phyloP scores from a whole-genome alignment of 1,140 invertebrate genomes.

The Teleopsis dalmanni region DNA sequence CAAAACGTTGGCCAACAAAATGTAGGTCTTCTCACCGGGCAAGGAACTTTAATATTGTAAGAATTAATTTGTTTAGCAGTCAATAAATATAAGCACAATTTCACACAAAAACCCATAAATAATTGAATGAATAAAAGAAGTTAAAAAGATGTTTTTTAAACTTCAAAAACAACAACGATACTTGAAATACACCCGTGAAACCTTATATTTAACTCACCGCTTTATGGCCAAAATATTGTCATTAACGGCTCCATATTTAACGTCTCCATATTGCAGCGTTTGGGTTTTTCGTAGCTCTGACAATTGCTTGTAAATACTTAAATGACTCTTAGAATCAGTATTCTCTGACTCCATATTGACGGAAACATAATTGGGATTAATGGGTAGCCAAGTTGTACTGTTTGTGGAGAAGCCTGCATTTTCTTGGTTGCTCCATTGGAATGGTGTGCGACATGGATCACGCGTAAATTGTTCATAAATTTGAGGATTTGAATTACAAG shows the following conservation, averaged over 20 bases:
- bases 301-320: slow-evolving; percentile 33
- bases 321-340: slow-evolving; percentile 22
- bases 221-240: slow-evolving; percentile 40
- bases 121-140: too few species aligned
- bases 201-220: slow-evolving; percentile 29
- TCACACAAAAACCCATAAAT: too few species aligned
- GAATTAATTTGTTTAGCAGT: too few species aligned
- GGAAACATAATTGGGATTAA: slow-evolving; percentile 51
- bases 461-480: slow-evolving; percentile 49
- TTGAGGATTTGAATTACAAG: slow-evolving; percentile 48
- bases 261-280: slow-evolving; percentile 38
- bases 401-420: slow-evolving; percentile 44
- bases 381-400: slow-evolving; percentile 56
- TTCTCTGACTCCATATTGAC: slow-evolving; percentile 46
- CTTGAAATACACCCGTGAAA: too few species aligned
- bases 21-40: slow-evolving; percentile 11
- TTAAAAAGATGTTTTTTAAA: too few species aligned
- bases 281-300: slow-evolving; percentile 2
- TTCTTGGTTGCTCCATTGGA: slow-evolving; percentile 59
- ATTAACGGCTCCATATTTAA: slow-evolving; percentile 31
- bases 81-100: too few species aligned
- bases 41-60: slow-evolving; percentile 4
- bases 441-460: slow-evolving; percentile 65
- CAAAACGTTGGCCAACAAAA: slow-evolving; percentile 13
- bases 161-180: too few species aligned